A percentile compares a stretch with the other conserved stretches of the same genome.
Conservation (phyloP, 2,113 vertebrate species). For the Polypterus bichir region DNA sequence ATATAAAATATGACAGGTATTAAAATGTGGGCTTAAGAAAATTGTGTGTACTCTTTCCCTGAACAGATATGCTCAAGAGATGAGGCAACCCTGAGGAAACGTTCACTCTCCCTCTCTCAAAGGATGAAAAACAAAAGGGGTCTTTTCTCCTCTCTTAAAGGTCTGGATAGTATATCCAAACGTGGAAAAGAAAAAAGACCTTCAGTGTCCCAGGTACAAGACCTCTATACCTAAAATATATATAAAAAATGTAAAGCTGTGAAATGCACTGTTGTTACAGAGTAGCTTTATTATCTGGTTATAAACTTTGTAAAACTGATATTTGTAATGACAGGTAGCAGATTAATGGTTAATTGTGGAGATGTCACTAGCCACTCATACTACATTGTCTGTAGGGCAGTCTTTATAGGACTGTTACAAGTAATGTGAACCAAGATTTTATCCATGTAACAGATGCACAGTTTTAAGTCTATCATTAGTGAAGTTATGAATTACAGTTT, state of each 20-base stretch:
- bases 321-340: no score
- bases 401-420: no score
- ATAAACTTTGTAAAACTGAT: background rate
- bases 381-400: no score
- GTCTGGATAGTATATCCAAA: constrained; percentile 79
- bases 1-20: no score
- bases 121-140: constrained; percentile 60
- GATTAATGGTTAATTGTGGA: no score
- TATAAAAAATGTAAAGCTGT: background rate
- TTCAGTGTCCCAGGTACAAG: constrained; percentile 69
- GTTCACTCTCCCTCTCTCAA: constrained; percentile 70
- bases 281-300: constrained; percentile 8
- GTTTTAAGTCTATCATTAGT: no score
- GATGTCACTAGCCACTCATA: no score
- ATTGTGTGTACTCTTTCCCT: constrained; percentile 1
- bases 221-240: constrained; percentile 4
- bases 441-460: no score
- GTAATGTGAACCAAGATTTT: no score
- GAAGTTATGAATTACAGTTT: no score
- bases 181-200: constrained; percentile 75
- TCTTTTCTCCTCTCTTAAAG: constrained; percentile 87
- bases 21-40: no score
- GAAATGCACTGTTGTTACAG: background rate
- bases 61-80: constrained; percentile 84
- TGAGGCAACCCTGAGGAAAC: constrained; percentile 73